These are phyloP conservation scores for Dorcus hopei DNA, from an alignment of 2,888 invertebrate species.

Conservation along the genomic window DNA sequence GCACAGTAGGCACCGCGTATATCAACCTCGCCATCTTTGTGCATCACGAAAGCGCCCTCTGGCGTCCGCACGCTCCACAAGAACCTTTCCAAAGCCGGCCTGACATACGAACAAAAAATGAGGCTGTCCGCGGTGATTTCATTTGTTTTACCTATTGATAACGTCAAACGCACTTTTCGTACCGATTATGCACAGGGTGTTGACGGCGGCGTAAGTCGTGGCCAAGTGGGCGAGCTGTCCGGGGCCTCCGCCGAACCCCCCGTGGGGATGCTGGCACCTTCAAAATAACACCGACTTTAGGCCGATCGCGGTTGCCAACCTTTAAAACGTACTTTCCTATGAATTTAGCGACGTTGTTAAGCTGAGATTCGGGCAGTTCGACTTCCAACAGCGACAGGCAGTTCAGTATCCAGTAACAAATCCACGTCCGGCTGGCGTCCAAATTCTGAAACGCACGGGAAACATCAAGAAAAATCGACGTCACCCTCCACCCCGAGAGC, in stretches of 20 bases:
- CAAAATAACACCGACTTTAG: slow-evolving; percentile 9
- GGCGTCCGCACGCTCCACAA: slow-evolving; percentile 71
- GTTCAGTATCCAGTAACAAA: slow-evolving; percentile 96
- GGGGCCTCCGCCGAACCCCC: slow-evolving; percentile 95
- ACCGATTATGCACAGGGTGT: slow-evolving; percentile 86
- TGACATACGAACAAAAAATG: slow-evolving; percentile 36
- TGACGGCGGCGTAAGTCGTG: slow-evolving; percentile 95
- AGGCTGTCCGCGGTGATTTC: background rate
- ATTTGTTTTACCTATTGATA: slow-evolving; percentile 68
- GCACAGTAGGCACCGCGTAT: slow-evolving; percentile 98
- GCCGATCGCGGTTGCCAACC: slow-evolving; percentile 1
- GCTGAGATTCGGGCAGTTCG: slow-evolving; percentile 56
- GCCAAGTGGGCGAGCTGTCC: slow-evolving; percentile 91
- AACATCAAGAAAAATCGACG: background rate
- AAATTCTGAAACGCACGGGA: slow-evolving; percentile 56
- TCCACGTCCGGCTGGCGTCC: slow-evolving; percentile 95
- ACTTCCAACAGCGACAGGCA: slow-evolving; percentile 75
- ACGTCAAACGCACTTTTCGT: slow-evolving; percentile 73
- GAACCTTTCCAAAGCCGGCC: slow-evolving; percentile 70
- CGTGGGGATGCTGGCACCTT: slow-evolving; percentile 73
- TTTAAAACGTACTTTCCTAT: slow-evolving; percentile 52
- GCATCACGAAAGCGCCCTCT: slow-evolving; percentile 91
- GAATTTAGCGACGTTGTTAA: slow-evolving; percentile 58
- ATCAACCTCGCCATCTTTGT: slow-evolving; percentile 89
- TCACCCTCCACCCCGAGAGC: background rate